Percentiles rank a stretch among this genome's conserved stretches.
These are phyloP conservation scores for Proisotoma minuta DNA, from an alignment of 2,888 invertebrate species.

Conservation along the genomic window DNA sequence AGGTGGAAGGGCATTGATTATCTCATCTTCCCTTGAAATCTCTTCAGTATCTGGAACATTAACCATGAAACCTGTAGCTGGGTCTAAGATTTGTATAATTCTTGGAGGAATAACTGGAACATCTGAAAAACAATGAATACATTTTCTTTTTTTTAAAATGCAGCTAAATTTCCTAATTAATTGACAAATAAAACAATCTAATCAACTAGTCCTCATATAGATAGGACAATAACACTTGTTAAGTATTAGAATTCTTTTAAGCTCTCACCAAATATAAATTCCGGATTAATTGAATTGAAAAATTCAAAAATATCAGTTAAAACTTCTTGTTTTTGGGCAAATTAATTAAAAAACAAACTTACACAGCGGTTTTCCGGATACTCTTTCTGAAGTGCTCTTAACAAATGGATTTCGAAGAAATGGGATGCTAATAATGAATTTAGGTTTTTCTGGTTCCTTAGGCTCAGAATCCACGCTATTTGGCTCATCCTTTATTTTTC, in stretches of 20 bases:
- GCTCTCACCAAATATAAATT: too few relatives aligned
- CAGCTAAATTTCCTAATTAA: neutral
- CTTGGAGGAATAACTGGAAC: too few relatives aligned
- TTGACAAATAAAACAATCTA: neutral
- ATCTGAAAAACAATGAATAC: neutral
- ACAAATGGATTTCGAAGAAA: neutral
- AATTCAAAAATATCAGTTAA: too few relatives aligned
- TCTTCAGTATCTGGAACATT: neutral
- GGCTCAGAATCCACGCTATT: too few relatives aligned
- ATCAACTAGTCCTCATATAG: too few relatives aligned
- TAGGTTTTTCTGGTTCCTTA: conserved; percentile 5
- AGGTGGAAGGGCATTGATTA: neutral
- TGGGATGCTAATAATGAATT: neutral
- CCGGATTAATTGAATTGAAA: too few relatives aligned
- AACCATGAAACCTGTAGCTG: neutral
- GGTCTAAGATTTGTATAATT: neutral
- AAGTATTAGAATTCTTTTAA: too few relatives aligned
- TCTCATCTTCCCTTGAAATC: neutral
- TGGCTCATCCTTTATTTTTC: too few relatives aligned
- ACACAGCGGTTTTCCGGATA: neutral
- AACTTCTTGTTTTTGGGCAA: too few relatives aligned
- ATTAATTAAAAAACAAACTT: neutral
- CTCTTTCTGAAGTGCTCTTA: neutral
- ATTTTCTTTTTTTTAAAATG: neutral
- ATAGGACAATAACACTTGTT: too few relatives aligned